Evolutionary conservation across 30 jellyfish, hydroid and myxozoan species (phyloP).

Genomic region (Mastigias papua): DNA sequence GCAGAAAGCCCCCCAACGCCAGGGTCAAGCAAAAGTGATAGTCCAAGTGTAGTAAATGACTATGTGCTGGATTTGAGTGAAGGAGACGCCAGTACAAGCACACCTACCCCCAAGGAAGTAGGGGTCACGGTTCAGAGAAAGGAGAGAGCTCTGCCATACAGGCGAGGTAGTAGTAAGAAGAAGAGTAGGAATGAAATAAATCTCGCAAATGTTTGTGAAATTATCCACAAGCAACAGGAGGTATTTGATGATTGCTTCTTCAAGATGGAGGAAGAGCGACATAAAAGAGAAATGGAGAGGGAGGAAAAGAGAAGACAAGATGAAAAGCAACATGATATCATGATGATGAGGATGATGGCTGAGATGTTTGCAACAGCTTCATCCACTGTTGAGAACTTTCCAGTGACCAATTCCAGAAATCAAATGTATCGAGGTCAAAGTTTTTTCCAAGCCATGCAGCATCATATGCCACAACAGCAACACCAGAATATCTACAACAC

Average conservation of each 20-base stretch:
- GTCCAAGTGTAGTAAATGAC: background rate
- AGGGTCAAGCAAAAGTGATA: slow-evolving; percentile 25
- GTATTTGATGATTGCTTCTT: slow-evolving; percentile 45
- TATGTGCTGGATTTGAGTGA: slow-evolving; percentile 37
- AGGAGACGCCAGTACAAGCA: slow-evolving; percentile 17
- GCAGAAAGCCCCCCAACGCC: slow-evolving; percentile 29
- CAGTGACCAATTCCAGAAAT: background rate
- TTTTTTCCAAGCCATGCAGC: slow-evolving; percentile 9
- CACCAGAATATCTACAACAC: slow-evolving; percentile 12
- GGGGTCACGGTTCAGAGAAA: background rate
- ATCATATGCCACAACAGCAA: background rate
- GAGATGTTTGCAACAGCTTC: slow-evolving; percentile 27
- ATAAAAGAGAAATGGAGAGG: background rate
- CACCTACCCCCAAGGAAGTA: slow-evolving; percentile 13
- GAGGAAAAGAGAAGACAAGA: slow-evolving; percentile 38
- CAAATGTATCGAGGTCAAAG: slow-evolving; percentile 1
- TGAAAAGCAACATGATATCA: slow-evolving; percentile 37
- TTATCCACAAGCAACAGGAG: slow-evolving; percentile 34
- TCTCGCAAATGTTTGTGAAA: slow-evolving; percentile 11
- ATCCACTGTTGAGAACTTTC: background rate
- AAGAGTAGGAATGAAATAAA: slow-evolving; percentile 44
- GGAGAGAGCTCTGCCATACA: background rate
- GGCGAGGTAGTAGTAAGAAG: slow-evolving; percentile 25
- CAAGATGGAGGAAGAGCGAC: slow-evolving; percentile 12
- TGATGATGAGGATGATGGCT: slow-evolving; percentile 63